A percentile compares a stretch with the other conserved stretches of the same genome.
Conservation (phyloP, 2,113 vertebrate species). For the Toxostoma redivivum region DNA sequence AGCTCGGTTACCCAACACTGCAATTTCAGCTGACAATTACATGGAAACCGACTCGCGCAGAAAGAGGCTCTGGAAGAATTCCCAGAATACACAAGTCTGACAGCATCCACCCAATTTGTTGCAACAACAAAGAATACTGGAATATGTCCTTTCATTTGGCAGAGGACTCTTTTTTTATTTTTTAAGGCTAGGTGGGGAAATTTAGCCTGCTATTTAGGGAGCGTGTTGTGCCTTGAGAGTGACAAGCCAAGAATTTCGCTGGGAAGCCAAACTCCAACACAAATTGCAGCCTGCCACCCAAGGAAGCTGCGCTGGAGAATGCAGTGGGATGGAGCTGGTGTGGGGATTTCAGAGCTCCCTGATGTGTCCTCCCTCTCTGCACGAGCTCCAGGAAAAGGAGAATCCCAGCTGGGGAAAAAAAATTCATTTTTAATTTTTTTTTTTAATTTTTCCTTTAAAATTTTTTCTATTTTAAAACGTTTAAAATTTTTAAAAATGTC, state of each 20-base stretch:
- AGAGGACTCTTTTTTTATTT: background rate
- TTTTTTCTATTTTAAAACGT: too few relatives aligned
- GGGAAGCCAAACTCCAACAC: constrained; percentile 43
- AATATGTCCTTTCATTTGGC: constrained; percentile 57
- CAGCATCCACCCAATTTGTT: constrained; percentile 65
- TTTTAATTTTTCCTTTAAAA: too few relatives aligned
- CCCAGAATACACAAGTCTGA: constrained; percentile 63
- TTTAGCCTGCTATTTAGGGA: constrained; percentile 56
- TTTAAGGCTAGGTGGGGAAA: constrained; percentile 44
- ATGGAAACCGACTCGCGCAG: constrained; percentile 32
- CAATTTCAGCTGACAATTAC: constrained; percentile 57
- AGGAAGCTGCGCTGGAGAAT: background rate
- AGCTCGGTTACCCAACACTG: constrained; percentile 39
- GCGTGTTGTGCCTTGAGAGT: constrained; percentile 34
- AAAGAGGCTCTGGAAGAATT: constrained; percentile 53
- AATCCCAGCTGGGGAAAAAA: background rate
- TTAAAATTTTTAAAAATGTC: too few relatives aligned
- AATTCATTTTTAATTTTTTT: too few relatives aligned
- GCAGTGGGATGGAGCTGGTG: background rate
- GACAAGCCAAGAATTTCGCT: constrained; percentile 51
- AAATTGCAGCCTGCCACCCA: constrained; percentile 24
- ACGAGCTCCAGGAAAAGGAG: background rate
- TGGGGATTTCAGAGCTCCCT: accelerated
- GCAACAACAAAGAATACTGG: constrained; percentile 58
- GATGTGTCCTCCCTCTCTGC: background rate